Percentiles rank a stretch among this genome's conserved stretches.
Conservation (phyloP, 2,888 invertebrate genomes). For the Zeuzera pyrina region DNA sequence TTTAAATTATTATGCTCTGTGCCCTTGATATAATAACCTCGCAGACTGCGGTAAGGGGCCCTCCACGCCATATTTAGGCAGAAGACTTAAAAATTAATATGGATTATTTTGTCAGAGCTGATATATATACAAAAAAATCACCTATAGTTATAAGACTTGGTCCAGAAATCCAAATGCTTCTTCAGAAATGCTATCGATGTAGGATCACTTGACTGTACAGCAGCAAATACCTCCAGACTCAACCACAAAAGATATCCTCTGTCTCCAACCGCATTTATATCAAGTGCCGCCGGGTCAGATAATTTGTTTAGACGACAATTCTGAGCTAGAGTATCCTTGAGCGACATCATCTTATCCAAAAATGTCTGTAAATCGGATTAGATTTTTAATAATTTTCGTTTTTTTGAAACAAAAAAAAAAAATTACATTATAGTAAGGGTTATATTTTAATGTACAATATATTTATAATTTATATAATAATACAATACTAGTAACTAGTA, state of each 20-base stretch:
- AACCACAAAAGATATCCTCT: conserved; percentile 84
- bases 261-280: conserved; percentile 81
- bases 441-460: too few species aligned
- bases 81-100: too few species aligned
- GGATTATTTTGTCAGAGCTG: too few species aligned
- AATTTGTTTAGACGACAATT: conserved; percentile 73
- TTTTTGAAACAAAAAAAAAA: too few species aligned
- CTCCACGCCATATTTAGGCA: too few species aligned
- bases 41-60: too few species aligned
- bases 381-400: too few species aligned
- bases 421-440: too few species aligned
- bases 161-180: conserved; percentile 87
- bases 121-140: conserved; percentile 34
- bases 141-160: conserved; percentile 80
- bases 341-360: conserved; percentile 82
- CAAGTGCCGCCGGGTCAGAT: conserved; percentile 80
- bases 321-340: conserved; percentile 77
- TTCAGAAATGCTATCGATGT: conserved; percentile 81
- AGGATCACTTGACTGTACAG: conserved; percentile 78
- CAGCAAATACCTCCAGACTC: conserved; percentile 81
- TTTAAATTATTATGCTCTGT: too few species aligned
- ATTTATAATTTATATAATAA: too few species aligned
- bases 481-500: too few species aligned
- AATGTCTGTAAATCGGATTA: conserved; percentile 71
- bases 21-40: too few species aligned